Percentiles rank a stretch among this genome's conserved stretches.
Conservation (phyloP, 2,797 vertebrate genomes). For the Rhinella marina region DNA sequence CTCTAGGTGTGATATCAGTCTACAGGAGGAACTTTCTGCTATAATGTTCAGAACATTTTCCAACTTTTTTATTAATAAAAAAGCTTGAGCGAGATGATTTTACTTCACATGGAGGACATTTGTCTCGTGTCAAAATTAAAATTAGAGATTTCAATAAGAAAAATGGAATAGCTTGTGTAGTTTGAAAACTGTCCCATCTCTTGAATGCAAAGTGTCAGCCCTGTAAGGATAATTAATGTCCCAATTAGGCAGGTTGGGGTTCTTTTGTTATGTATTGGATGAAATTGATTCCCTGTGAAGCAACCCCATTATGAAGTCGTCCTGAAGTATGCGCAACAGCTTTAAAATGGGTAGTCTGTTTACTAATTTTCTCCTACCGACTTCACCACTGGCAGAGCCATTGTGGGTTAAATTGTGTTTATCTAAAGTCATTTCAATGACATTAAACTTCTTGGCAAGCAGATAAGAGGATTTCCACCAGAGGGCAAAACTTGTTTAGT, state of each 20-base stretch:
- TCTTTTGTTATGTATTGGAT: slow-evolving; percentile 62
- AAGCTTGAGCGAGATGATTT: slow-evolving; percentile 36
- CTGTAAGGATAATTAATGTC: slow-evolving; percentile 63
- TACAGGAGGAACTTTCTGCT: not conserved
- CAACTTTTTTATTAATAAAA: slow-evolving; percentile 33
- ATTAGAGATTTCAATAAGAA: slow-evolving; percentile 60
- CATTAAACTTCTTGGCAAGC: slow-evolving; percentile 62
- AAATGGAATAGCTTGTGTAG: slow-evolving; percentile 49
- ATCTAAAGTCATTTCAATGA: slow-evolving; percentile 64
- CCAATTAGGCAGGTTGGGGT: slow-evolving; percentile 62
- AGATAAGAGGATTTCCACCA: slow-evolving; percentile 60
- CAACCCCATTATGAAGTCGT: slow-evolving; percentile 61
- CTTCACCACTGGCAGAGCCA: slow-evolving; percentile 58
- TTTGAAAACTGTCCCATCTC: slow-evolving; percentile 56
- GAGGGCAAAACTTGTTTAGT: slow-evolving; percentile 60
- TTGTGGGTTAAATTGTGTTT: slow-evolving; percentile 64
- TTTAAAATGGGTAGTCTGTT: slow-evolving; percentile 56
- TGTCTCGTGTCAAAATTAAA: slow-evolving; percentile 57
- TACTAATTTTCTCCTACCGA: slow-evolving; percentile 59
- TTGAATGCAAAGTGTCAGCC: slow-evolving; percentile 59
- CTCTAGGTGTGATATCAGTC: not conserved
- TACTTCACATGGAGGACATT: slow-evolving; percentile 48
- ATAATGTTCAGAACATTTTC: slow-evolving; percentile 23
- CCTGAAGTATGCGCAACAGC: slow-evolving; percentile 60
- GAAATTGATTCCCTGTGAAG: slow-evolving; percentile 62